Conservation (phyloP, 2,888 invertebrate species). For the Hipparchia semele region DNA sequence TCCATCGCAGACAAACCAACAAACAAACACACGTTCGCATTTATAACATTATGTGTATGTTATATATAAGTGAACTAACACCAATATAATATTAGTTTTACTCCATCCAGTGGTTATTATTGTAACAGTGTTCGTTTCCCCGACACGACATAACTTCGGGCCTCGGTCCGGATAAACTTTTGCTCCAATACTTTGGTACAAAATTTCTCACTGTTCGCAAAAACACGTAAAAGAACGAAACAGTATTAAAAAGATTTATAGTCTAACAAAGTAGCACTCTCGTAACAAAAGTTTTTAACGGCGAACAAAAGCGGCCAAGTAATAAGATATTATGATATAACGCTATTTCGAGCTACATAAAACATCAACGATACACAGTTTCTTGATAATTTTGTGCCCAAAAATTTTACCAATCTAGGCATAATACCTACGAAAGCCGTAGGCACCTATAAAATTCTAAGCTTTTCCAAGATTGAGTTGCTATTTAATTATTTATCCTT, state of each 20-base stretch:
- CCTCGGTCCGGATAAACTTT: constrained; percentile 35
- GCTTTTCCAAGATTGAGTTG: too few species aligned
- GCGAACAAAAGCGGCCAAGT: constrained; percentile 21
- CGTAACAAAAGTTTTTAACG: constrained; percentile 27
- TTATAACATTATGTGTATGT: too few species aligned
- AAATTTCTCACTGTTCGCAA: constrained; percentile 34
- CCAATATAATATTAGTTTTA: constrained; percentile 27
- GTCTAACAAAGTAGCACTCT: constrained; percentile 29
- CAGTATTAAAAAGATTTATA: constrained; percentile 30
- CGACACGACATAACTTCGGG: constrained; percentile 33
- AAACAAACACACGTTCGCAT: too few species aligned
- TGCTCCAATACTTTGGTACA: constrained; percentile 32
- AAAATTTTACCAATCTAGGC: neutral
- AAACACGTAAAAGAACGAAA: constrained; percentile 26
- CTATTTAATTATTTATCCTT: too few species aligned
- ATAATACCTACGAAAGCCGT: too few species aligned
- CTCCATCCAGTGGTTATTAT: constrained; percentile 39
- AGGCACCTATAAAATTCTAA: too few species aligned
- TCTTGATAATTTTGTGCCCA: neutral
- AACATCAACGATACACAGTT: constrained; percentile 8
- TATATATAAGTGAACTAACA: neutral
- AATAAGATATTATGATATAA: constrained; percentile 23
- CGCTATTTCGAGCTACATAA: constrained; percentile 3
- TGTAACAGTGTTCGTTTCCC: constrained; percentile 36
- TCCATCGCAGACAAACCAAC: too few species aligned